Conservation (phyloP, 1,140 invertebrate genomes). For the Drosophila neocordata region DNA sequence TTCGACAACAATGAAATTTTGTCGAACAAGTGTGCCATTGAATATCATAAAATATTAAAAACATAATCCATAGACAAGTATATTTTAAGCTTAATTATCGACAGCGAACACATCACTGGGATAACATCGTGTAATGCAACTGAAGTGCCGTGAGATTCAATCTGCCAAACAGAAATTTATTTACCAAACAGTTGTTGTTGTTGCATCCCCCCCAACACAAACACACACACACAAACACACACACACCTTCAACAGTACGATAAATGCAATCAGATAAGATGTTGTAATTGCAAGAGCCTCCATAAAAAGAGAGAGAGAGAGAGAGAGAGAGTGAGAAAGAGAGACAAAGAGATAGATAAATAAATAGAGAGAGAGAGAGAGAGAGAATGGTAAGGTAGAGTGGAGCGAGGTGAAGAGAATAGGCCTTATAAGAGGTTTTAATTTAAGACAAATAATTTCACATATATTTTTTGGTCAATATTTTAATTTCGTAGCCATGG, state of each 20-base stretch:
- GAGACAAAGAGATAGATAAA: too few species aligned
- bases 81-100: constrained; percentile 72
- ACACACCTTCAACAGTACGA: neutral
- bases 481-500: too few species aligned
- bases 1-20: constrained; percentile 23
- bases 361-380: too few species aligned
- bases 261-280: constrained; percentile 28
- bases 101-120: constrained; percentile 36
- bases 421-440: too few species aligned
- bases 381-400: too few species aligned
- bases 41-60: constrained; percentile 69
- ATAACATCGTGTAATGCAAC: constrained; percentile 52
- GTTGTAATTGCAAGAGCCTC: constrained; percentile 16
- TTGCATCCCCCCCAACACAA: neutral
- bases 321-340: too few species aligned
- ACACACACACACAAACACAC: neutral
- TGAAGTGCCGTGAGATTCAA: neutral
- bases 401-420: too few species aligned
- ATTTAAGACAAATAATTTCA: too few species aligned
- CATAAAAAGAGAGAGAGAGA: too few species aligned
- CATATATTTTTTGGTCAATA: too few species aligned
- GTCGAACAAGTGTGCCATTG: constrained; percentile 46
- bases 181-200: constrained; percentile 47
- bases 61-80: constrained; percentile 73
- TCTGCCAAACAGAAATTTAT: constrained; percentile 48